Conservation (phyloP, 2,113 vertebrate genomes). For the Carettochelys insculpta region DNA sequence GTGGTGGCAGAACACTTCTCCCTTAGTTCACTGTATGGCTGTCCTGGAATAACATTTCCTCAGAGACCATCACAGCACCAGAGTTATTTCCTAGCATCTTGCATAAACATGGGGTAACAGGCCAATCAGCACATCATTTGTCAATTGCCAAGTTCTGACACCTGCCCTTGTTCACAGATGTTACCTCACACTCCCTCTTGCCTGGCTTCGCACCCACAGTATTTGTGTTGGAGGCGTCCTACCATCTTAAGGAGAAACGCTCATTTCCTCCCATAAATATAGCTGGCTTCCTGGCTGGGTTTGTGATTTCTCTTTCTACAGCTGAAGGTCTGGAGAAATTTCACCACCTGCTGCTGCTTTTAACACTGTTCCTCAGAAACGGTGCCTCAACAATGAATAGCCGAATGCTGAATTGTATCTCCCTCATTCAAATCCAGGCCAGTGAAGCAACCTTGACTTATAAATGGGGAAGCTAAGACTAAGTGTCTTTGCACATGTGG, state of each 20-base stretch:
- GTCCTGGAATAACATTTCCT: too few species aligned
- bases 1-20: too few species aligned
- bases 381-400: background rate
- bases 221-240: constrained; percentile 16
- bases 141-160: background rate
- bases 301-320: background rate
- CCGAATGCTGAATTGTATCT: background rate
- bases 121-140: background rate
- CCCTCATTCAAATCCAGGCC: background rate
- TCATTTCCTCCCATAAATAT: constrained; percentile 70
- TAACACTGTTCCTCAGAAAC: background rate
- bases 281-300: constrained; percentile 53
- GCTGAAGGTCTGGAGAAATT: background rate
- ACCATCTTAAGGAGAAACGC: constrained; percentile 23
- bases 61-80: too few species aligned
- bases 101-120: background rate
- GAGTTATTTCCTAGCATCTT: too few species aligned
- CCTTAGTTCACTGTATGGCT: too few species aligned
- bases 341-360: background rate
- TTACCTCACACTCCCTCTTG: background rate
- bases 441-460: background rate
- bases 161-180: background rate
- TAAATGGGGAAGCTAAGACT: background rate
- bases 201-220: background rate
- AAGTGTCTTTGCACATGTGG: constrained; percentile 2